Evolutionary conservation across 2,888 invertebrate genomes (phyloP), one percentile per base, ranked within the genome.

Genomic region (Digitonthophagus gazella): DNA sequence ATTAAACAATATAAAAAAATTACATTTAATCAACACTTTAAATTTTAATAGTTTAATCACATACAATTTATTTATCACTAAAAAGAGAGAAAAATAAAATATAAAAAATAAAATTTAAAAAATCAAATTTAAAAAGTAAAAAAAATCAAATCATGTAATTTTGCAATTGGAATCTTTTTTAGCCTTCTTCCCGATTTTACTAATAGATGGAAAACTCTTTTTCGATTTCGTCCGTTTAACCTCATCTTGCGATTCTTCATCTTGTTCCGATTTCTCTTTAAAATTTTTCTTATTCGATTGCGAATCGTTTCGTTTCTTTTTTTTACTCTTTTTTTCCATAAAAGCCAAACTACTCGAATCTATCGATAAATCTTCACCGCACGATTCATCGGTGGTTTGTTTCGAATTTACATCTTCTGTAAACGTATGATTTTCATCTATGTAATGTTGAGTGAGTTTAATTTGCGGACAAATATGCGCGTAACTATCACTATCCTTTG

Each of bases 81-180:
- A n/a, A n/a, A n/a, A n/a, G n/a, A n/a, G n/a, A n/a, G n/a, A n/a
- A n/a, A n/a, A n/a, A n/a, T n/a, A n/a, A n/a, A n/a, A n/a, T n/a
- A n/a, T n/a, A n/a, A n/a, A n/a, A n/a, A n/a, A n/a, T n/a, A n/a
- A n/a, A n/a, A n/a, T n/a, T n/a, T n/a, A n/a, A n/a, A n/a, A n/a
- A n/a, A n/a, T n/a, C n/a, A n/a, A n/a, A n/a, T n/a, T n/a, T n/a
- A n/a, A n/a, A n/a, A n/a, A n/a, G n/a, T n/a, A n/a, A n/a, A n/a
- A n/a, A n/a, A n/a, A n/a, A n/a, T n/a, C n/a, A n/a, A n/a, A 5
- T 63, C 55, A 70, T 16, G 66, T 67, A 44, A 70, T 70, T 63
- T 70, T 70, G 57, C 70, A 70, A 20, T 70, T 70, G 22, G 66
- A 61, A 15, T 70, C 67, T 28, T 70, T 70, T 22, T 66, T 68